Evolutionary conservation across 1,140 invertebrate species (phyloP).

Genomic region (Battus philenor): DNA sequence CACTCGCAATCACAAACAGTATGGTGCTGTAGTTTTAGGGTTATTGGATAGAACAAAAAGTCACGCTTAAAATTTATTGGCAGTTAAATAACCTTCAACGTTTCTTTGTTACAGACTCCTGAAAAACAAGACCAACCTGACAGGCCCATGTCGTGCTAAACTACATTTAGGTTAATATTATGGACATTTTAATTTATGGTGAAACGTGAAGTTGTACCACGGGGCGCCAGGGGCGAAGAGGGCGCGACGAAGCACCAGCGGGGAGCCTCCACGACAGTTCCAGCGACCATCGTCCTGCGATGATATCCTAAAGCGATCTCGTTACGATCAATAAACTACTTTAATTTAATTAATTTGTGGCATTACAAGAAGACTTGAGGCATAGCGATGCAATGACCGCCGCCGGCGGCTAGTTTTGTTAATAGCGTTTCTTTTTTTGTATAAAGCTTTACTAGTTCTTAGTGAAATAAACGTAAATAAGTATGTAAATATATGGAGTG

Average conservation of each 20-base stretch:
- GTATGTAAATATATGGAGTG: slow-evolving; percentile 67
- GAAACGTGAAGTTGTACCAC: slow-evolving; percentile 51
- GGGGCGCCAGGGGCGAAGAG: slow-evolving; percentile 27
- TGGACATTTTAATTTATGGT: slow-evolving; percentile 60
- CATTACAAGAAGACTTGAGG: slow-evolving; percentile 67
- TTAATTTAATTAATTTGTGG: slow-evolving; percentile 66
- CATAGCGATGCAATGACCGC: slow-evolving; percentile 63
- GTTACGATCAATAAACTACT: slow-evolving; percentile 67
- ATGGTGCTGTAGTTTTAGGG: slow-evolving; percentile 12
- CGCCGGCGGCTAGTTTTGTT: slow-evolving; percentile 54
- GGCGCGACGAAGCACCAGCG: slow-evolving; percentile 18
- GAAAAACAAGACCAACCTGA: slow-evolving; percentile 72
- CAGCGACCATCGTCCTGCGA: slow-evolving; percentile 63
- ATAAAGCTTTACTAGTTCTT: slow-evolving; percentile 73
- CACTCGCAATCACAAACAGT: slow-evolving; percentile 54
- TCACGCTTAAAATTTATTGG: slow-evolving; percentile 3
- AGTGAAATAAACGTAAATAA: slow-evolving; percentile 53
- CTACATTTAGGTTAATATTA: slow-evolving; percentile 42
- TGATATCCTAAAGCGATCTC: slow-evolving; percentile 74
- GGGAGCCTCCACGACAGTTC: slow-evolving; percentile 43
- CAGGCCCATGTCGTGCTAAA: slow-evolving; percentile 66
- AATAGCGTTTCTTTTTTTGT: slow-evolving; percentile 55
- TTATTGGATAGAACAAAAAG: slow-evolving; percentile 12
- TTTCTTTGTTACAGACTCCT: slow-evolving; percentile 73
- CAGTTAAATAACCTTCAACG: slow-evolving; percentile 22